Evolutionary conservation across 2,113 vertebrate genomes (phyloP).

Genomic region (Rhinogobius similis): DNA sequence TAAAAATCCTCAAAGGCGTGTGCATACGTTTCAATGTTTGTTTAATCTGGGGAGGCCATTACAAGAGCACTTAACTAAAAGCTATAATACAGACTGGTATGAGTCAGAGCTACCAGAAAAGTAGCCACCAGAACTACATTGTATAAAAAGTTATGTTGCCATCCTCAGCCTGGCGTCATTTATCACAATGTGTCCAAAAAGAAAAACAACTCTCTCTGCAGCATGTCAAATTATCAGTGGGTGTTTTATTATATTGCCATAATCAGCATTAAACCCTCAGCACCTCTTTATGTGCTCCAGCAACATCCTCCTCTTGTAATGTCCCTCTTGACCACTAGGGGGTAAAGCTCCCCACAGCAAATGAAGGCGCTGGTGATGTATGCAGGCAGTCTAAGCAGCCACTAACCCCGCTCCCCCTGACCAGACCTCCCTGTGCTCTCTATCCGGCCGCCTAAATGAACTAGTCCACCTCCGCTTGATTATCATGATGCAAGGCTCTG

Average conservation of each 20-base stretch:
- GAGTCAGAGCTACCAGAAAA: not conserved
- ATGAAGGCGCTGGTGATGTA: constrained; percentile 52
- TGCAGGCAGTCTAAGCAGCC: constrained; percentile 57
- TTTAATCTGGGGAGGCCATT: not conserved
- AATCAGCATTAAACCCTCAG: constrained; percentile 13
- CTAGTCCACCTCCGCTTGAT: constrained; percentile 68
- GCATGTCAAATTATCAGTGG: constrained; percentile 9
- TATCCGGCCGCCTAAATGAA: constrained; percentile 66
- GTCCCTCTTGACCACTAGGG: constrained; percentile 68
- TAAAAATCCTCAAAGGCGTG: not conserved
- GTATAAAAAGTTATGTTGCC: not conserved
- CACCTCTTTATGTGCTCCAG: constrained; percentile 45
- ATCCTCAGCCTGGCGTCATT: not conserved
- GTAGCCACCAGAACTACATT: not conserved
- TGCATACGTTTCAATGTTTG: not conserved
- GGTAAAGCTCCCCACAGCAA: constrained; percentile 69
- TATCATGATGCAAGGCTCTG: constrained; percentile 68
- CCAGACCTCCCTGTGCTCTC: constrained; percentile 67
- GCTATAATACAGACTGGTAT: not conserved
- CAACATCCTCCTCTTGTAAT: constrained; percentile 36
- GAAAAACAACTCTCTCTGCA: constrained; percentile 1
- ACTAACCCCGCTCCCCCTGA: constrained; percentile 54
- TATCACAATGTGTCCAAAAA: not conserved
- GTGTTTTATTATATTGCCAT: constrained; percentile 24
- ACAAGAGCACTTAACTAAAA: not conserved